Evolutionary conservation across 2,797 vertebrate genomes (phyloP), one percentile per base, ranked within the genome.

Genomic region (Mionectes olivaceus): DNA sequence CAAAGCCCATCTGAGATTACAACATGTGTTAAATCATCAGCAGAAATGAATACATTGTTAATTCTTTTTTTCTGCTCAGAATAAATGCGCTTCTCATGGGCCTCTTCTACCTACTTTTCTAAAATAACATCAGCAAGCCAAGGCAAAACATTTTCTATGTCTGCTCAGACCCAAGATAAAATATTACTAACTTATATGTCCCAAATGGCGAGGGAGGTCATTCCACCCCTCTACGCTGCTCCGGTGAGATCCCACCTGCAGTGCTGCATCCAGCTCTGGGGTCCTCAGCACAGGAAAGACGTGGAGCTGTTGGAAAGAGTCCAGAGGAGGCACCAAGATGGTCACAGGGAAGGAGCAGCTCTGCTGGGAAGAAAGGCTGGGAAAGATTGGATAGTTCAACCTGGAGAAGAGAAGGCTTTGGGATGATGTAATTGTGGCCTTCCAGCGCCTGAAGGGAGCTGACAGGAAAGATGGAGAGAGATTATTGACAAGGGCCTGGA

Each of bases 301-400:
- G 7, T 2, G 24, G n/a, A 63, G 11, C 2, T 49, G 7, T 2
- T 25, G 49, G 32, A 49, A 1, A 2, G 3, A 70, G 9, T 3
- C 19, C n/a, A 9, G 28, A 70, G 44, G 3, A 57, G 32, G 10
- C 35, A 41, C 0, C 0, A 19, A 24, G 27, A 6, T 8, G 41
- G 39, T 27, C 6, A 44, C 21, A 46, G 44, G 24, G 57, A 32
- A 32, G 49, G 13, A 63, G 18, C 4, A 49, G 8, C n/a, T 50
- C 43, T 28, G 13, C 22, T 37, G 1, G 2, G 16, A 56, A 37
- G 27, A 37, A 46, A 41, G 8, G 21, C 7, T 64, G 39, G 17
- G 17, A 46, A 3, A 10, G 41, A 41, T 41, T 17, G 15, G 28
- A 70, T 19, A 63, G 37, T 7, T 44, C 64, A 64, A 12, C 24